A percentile compares a stretch with the other conserved stretches of the same genome.
Conservation (phyloP, 2,888 invertebrate species). For the Axea sp. region DNA sequence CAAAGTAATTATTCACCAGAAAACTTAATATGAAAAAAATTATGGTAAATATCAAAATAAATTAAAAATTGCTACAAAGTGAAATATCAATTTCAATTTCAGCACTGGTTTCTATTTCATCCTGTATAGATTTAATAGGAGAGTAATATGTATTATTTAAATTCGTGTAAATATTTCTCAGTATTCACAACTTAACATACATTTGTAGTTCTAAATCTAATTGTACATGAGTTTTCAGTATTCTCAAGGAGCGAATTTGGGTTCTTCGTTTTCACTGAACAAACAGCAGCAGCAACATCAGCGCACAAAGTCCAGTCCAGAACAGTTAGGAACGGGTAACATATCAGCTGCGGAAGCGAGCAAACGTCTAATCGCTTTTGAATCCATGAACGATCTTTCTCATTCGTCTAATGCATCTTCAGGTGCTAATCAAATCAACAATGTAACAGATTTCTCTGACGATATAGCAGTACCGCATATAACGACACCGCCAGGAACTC, state of each 20-base stretch:
- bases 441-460: slow-evolving; percentile 26
- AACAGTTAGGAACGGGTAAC: slow-evolving; percentile 79
- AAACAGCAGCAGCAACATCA: slow-evolving; percentile 82
- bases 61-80: too few relatives aligned
- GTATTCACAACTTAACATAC: too few relatives aligned
- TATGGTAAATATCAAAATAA: too few relatives aligned
- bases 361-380: slow-evolving; percentile 81
- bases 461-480: slow-evolving; percentile 69
- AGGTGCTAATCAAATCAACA: slow-evolving; percentile 4
- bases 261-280: slow-evolving; percentile 72
- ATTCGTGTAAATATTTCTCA: too few relatives aligned
- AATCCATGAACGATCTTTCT: slow-evolving; percentile 83
- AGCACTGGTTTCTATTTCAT: too few relatives aligned
- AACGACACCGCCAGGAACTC: slow-evolving; percentile 91
- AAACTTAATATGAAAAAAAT: too few relatives aligned
- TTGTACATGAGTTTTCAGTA: slow-evolving; percentile 65
- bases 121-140: too few relatives aligned
- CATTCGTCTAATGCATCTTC: slow-evolving; percentile 20
- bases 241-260: slow-evolving; percentile 75
- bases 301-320: slow-evolving; percentile 84
- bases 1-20: too few relatives aligned
- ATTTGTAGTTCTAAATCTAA: slow-evolving; percentile 10
- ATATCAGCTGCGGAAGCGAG: slow-evolving; percentile 79
- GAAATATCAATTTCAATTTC: too few relatives aligned
- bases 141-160: too few relatives aligned